Evolutionary conservation across 2,888 invertebrate species (phyloP).

Genomic region (Plagiodera versicolora): DNA sequence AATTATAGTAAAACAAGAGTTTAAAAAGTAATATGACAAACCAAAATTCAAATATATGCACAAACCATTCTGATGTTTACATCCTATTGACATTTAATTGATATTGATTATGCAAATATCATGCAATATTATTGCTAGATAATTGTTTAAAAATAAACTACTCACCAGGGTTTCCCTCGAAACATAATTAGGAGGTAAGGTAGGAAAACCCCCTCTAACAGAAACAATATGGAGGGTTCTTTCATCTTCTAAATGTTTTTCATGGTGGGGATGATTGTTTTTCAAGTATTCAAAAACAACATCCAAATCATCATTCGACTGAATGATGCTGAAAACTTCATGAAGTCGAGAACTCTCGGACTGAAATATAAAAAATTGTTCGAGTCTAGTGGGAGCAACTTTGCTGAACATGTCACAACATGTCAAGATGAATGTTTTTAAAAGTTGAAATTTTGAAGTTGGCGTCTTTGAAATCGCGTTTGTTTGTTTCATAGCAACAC

Average conservation of each 20-base stretch:
- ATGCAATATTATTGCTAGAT: not conserved
- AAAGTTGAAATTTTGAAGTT: not conserved
- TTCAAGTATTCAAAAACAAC: conserved; percentile 25
- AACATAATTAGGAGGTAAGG: conserved; percentile 61
- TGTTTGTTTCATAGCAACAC: too few relatives aligned
- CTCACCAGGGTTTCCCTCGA: conserved; percentile 58
- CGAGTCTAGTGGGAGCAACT: not conserved
- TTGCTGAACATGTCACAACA: not conserved
- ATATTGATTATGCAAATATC: conserved; percentile 5
- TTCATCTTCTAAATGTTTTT: conserved; percentile 26
- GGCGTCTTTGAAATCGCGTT: too few relatives aligned
- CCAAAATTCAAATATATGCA: too few relatives aligned
- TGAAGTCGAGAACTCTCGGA: conserved; percentile 15
- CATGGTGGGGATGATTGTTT: conserved; percentile 25
- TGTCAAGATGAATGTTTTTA: not conserved
- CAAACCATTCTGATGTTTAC: too few relatives aligned
- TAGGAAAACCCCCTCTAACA: conserved; percentile 62
- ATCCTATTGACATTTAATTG: too few relatives aligned
- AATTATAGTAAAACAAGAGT: too few relatives aligned
- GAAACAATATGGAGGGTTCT: conserved; percentile 44
- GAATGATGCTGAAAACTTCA: conserved; percentile 27
- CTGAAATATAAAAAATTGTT: conserved; percentile 24
- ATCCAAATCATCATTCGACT: conserved; percentile 17
- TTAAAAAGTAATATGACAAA: too few relatives aligned
- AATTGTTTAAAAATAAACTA: conserved; percentile 6